Evolutionary conservation across 1,140 invertebrate species (phyloP).

Genomic region (Campoletis sonorensis): DNA sequence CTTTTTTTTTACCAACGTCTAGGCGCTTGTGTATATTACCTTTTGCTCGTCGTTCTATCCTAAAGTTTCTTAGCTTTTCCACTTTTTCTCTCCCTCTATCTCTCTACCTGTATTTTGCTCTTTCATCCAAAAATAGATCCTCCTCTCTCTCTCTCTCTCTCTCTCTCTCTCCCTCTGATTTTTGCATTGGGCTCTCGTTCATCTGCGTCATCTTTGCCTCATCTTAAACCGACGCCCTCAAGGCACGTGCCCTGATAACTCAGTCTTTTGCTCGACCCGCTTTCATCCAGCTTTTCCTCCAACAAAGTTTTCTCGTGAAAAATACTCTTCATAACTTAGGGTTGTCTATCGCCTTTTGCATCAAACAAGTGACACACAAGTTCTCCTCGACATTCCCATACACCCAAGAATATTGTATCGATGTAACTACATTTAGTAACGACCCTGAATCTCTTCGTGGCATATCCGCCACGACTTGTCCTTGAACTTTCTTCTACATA

Average conservation of each 20-base stretch:
- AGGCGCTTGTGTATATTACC: conserved; percentile 22
- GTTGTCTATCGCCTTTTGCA: neutral
- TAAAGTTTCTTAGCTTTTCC: conserved; percentile 16
- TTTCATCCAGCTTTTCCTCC: conserved; percentile 13
- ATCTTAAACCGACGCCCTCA: conserved; percentile 20
- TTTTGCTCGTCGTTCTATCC: conserved; percentile 25
- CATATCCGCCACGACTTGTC: neutral
- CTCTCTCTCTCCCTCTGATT: neutral
- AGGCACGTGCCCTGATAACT: conserved; percentile 25
- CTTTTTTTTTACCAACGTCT: neutral
- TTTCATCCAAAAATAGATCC: neutral
- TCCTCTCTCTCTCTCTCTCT: neutral
- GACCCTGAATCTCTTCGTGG: neutral
- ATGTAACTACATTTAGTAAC: conserved; percentile 1
- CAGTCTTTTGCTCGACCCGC: conserved; percentile 7
- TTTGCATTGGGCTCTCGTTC: conserved; percentile 6
- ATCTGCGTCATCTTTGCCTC: conserved; percentile 12
- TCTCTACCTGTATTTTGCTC: neutral
- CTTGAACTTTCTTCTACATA: neutral
- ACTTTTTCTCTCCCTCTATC: neutral
- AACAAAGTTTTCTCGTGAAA: neutral
- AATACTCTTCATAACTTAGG: neutral
- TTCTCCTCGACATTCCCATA: neutral
- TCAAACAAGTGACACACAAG: neutral
- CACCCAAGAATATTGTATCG: neutral